A percentile compares a stretch with the other conserved stretches of the same genome.
phyloP scores from a whole-genome alignment of 1,140 invertebrate genomes.

The Antheraea pernyi region DNA sequence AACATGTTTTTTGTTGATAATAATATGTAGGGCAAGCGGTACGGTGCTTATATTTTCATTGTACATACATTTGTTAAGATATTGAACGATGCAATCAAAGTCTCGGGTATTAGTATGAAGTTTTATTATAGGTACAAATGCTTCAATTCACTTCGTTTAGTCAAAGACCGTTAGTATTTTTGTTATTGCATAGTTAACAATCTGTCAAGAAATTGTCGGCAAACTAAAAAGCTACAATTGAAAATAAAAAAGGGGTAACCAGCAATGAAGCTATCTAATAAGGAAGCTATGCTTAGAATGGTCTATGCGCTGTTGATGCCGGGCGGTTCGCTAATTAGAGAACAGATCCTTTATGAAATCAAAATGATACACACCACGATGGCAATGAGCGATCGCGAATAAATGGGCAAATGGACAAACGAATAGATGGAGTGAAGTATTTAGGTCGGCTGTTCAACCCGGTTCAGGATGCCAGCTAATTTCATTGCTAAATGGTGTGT shows the following conservation, averaged over 20 bases:
- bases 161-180: neutral
- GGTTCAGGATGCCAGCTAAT: constrained; percentile 30
- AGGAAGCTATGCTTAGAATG: neutral
- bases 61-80: no score
- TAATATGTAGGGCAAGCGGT: no score
- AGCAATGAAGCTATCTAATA: constrained; percentile 1
- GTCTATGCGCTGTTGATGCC: neutral
- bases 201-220: neutral
- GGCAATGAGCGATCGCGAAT: neutral
- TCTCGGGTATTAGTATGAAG: no score
- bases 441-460: constrained; percentile 32
- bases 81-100: no score
- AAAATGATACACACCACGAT: neutral
- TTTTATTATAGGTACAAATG: no score
- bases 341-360: constrained; percentile 3
- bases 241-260: neutral
- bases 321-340: constrained; percentile 8
- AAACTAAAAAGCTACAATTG: neutral
- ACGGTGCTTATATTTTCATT: no score
- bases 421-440: constrained; percentile 20
- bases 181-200: neutral
- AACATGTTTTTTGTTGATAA: no score
- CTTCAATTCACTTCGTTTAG: neutral
- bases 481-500: constrained; percentile 20
- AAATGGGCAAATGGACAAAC: neutral